These are phyloP conservation scores for Eulemur albifrons DNA, from an alignment of 2,797 vertebrate species.

Conservation along the genomic window DNA sequence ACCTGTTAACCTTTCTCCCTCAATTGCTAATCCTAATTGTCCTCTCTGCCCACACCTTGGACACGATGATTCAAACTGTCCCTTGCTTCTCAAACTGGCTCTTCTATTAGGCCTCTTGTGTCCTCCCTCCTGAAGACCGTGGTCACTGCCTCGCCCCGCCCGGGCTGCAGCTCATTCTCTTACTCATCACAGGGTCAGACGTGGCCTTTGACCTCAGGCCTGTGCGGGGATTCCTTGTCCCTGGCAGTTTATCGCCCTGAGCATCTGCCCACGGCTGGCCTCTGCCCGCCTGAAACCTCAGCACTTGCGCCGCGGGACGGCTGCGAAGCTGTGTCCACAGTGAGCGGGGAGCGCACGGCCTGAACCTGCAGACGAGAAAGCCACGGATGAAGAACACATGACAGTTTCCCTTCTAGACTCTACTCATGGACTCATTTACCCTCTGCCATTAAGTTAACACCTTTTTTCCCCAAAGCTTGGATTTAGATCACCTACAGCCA, in stretches of 20 bases:
- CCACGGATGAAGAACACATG: rapidly evolving
- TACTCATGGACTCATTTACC: not conserved
- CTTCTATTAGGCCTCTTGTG: not conserved
- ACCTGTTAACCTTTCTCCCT: not conserved
- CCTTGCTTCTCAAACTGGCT: not conserved
- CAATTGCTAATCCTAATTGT: not conserved
- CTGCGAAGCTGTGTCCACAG: not conserved
- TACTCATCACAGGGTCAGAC: not conserved
- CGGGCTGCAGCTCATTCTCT: not conserved
- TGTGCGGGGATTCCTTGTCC: not conserved
- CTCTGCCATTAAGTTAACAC: not conserved
- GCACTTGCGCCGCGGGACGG: not conserved
- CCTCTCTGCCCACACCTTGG: not conserved
- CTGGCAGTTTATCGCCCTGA: not conserved
- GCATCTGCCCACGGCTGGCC: not conserved
- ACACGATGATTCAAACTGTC: too few relatives aligned
- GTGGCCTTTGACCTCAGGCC: not conserved
- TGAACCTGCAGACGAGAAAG: not conserved
- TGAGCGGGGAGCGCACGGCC: too few relatives aligned
- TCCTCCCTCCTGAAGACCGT: not conserved
- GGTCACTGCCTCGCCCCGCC: not conserved
- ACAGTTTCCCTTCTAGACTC: not conserved
- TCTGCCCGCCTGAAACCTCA: not conserved
- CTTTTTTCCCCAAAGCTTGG: not conserved
- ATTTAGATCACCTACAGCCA: not conserved